Evolutionary conservation across 2,888 invertebrate species (phyloP).

Genomic region (Acleris emargana): DNA sequence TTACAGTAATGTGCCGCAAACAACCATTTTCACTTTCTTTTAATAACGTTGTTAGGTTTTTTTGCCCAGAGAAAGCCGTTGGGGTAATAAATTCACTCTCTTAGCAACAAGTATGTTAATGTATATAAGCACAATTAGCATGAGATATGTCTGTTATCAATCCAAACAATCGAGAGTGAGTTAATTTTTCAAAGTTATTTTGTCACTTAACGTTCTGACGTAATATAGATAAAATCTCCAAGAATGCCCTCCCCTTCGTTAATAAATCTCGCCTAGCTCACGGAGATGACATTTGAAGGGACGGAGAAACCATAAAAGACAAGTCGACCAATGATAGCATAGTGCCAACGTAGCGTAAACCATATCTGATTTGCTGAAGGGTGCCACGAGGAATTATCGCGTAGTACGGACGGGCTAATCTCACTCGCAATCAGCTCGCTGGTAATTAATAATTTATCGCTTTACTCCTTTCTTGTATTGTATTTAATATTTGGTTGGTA

Average conservation of each 20-base stretch:
- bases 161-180: background rate
- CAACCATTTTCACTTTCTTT: slow-evolving; percentile 20
- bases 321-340: slow-evolving; percentile 55
- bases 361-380: slow-evolving; percentile 51
- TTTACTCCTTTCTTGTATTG: too few relatives aligned
- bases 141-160: background rate
- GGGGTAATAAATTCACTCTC: slow-evolving; percentile 2
- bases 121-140: background rate
- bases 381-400: slow-evolving; percentile 32
- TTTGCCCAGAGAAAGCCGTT: slow-evolving; percentile 12
- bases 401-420: background rate
- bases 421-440: too few relatives aligned
- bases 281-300: slow-evolving; percentile 53
- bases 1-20: slow-evolving; percentile 8
- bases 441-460: too few relatives aligned
- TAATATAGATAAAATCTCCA: slow-evolving; percentile 43
- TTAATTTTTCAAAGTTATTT: background rate
- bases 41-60: slow-evolving; percentile 6
- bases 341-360: slow-evolving; percentile 60
- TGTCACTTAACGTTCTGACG: background rate
- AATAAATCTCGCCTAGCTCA: slow-evolving; percentile 55
- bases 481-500: too few relatives aligned
- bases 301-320: slow-evolving; percentile 59
- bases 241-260: slow-evolving; percentile 40
- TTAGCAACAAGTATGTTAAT: background rate